Conservation (phyloP, 2,888 invertebrate species). For the Hanleya hanleyi region DNA sequence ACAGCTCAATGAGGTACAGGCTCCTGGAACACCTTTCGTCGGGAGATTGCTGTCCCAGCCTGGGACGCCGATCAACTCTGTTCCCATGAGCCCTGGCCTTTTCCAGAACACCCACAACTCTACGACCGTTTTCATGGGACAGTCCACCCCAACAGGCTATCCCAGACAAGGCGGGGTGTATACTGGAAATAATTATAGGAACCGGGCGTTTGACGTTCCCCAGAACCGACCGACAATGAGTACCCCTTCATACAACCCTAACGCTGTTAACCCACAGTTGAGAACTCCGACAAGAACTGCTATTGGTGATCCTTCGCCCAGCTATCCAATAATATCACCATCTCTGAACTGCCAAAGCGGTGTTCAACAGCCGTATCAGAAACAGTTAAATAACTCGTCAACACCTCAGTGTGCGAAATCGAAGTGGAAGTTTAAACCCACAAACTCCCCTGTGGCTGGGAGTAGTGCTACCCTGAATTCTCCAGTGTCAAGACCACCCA, state of each 20-base stretch:
- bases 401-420: not conserved
- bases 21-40: not conserved
- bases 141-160: too few species aligned
- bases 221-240: not conserved
- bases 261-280: not conserved
- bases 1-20: not conserved
- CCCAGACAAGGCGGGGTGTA: too few species aligned
- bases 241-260: not conserved
- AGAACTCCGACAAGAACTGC: not conserved
- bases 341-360: not conserved
- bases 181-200: too few species aligned
- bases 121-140: not conserved
- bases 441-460: not conserved
- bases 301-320: too few species aligned
- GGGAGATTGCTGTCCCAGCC: not conserved
- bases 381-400: not conserved
- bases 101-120: not conserved
- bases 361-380: not conserved
- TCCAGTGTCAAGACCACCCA: not conserved
- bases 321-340: not conserved
- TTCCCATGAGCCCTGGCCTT: not conserved
- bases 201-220: not conserved
- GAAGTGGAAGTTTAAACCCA: not conserved
- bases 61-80: not conserved
- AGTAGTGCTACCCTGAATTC: too few species aligned